phyloP scores from a whole-genome alignment of 2,888 invertebrate species.

The Drosophila longiperda region DNA sequence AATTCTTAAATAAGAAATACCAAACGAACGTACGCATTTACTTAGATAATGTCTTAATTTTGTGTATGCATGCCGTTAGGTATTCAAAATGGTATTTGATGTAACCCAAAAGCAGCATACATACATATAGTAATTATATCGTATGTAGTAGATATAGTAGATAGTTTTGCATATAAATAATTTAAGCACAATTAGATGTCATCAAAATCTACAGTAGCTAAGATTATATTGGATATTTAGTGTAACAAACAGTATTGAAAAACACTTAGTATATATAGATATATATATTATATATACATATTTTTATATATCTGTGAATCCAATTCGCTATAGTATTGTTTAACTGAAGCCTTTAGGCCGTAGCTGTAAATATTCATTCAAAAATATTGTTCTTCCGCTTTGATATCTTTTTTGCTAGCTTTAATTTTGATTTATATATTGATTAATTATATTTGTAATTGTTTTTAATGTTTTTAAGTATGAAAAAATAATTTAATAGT shows the following conservation, averaged over 20 bases:
- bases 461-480: slow-evolving; percentile 28
- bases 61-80: slow-evolving; percentile 25
- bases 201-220: slow-evolving; percentile 69
- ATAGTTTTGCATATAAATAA: slow-evolving; percentile 38
- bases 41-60: slow-evolving; percentile 71
- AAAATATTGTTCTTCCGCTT: slow-evolving; percentile 55
- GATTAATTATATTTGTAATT: slow-evolving; percentile 18
- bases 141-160: slow-evolving; percentile 37
- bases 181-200: slow-evolving; percentile 76
- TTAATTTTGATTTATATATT: slow-evolving; percentile 35
- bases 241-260: slow-evolving; percentile 24
- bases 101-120: slow-evolving; percentile 42
- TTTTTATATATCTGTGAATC: slow-evolving; percentile 23
- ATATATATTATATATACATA: slow-evolving; percentile 17
- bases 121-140: slow-evolving; percentile 25
- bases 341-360: slow-evolving; percentile 16
- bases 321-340: slow-evolving; percentile 1
- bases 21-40: slow-evolving; percentile 44
- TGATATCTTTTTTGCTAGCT: slow-evolving; percentile 56
- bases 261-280: slow-evolving; percentile 5
- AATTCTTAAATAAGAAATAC: slow-evolving; percentile 44
- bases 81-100: slow-evolving; percentile 23
- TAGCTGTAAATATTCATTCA: slow-evolving; percentile 66
- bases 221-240: slow-evolving; percentile 38
- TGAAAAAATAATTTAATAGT: slow-evolving; percentile 45